Conservation (phyloP, 2,113 vertebrate species). For the Odocoileus virginianus region DNA sequence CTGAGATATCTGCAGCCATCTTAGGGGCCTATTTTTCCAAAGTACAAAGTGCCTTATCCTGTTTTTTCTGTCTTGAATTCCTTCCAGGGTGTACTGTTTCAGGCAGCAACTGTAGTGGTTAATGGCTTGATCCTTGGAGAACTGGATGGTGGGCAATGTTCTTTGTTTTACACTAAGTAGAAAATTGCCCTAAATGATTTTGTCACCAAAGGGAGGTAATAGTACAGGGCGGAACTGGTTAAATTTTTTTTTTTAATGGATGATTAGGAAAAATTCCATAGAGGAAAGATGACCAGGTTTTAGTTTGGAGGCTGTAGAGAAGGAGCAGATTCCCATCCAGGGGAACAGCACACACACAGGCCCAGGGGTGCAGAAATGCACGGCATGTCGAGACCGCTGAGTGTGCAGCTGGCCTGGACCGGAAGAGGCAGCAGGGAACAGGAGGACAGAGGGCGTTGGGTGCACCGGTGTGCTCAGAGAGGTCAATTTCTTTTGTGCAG, state of each 20-base stretch:
- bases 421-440: neutral
- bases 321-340: neutral
- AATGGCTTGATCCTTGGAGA: neutral
- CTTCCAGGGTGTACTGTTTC: neutral
- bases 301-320: neutral
- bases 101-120: neutral
- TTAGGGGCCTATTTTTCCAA: neutral
- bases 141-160: neutral
- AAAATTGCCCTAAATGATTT: neutral
- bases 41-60: neutral
- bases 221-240: neutral
- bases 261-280: neutral
- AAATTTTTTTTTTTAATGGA: neutral
- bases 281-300: neutral
- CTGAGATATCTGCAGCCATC: neutral
- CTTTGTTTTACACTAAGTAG: neutral
- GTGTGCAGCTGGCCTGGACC: neutral
- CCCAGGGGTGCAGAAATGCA: neutral
- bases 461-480: accelerated
- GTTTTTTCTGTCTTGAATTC: neutral
- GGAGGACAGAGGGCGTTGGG: neutral
- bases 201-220: neutral
- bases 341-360: neutral
- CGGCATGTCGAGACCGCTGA: accelerated
- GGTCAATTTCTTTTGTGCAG: neutral